These are phyloP conservation scores for Gavia stellata DNA, from an alignment of 2,113 vertebrate species.

Conservation along the genomic window DNA sequence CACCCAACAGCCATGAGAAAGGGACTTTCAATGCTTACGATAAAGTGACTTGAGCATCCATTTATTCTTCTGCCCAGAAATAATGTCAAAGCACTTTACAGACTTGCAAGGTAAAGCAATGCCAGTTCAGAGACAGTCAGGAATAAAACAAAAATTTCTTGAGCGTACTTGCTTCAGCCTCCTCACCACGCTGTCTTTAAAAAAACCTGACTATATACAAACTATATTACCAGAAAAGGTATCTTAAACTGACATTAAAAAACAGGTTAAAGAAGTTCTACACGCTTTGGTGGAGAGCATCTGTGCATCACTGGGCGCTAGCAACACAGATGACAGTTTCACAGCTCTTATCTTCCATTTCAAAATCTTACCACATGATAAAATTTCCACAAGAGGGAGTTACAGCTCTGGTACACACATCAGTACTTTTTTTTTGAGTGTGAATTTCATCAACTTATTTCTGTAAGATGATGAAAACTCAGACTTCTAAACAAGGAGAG, in stretches of 20 bases:
- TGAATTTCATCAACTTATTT: background rate
- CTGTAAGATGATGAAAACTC: background rate
- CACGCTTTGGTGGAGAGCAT: background rate
- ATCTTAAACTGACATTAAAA: background rate
- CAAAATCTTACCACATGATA: background rate
- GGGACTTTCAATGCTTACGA: background rate
- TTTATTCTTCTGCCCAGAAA: background rate
- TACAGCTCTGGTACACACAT: background rate
- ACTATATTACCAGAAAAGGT: background rate
- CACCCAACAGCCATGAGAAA: background rate
- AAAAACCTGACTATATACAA: background rate
- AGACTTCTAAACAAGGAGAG: background rate
- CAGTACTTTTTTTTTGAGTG: background rate
- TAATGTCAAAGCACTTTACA: background rate
- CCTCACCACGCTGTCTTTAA: accelerated
- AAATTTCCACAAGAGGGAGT: slow-evolving; percentile 4
- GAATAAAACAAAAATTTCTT: background rate
- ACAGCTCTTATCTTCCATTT: background rate
- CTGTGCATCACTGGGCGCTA: background rate
- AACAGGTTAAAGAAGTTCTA: background rate
- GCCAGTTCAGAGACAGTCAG: background rate
- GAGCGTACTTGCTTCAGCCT: background rate
- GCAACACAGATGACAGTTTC: background rate
- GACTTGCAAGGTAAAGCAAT: background rate
- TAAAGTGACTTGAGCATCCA: background rate